phyloP scores from a whole-genome alignment of 64 coral and sea anemone genomes.

The Astreopora myriophthalma region DNA sequence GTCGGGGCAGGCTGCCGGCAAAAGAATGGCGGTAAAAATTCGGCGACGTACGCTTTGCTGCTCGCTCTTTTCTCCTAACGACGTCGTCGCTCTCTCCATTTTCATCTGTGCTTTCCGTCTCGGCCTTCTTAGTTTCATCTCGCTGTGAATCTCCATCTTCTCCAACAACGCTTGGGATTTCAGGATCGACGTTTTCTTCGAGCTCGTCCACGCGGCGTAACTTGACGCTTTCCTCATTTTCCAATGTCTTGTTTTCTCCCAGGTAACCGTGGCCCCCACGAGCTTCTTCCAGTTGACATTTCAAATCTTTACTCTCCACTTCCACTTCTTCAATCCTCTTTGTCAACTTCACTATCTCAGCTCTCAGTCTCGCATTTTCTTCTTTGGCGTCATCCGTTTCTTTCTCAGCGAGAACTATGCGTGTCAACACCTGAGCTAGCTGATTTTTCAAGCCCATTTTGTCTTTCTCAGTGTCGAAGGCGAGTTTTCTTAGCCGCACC shows the following conservation, averaged over 20 bases:
- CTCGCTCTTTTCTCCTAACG: slow-evolving; percentile 26
- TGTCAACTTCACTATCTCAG: slow-evolving; percentile 36
- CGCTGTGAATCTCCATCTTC: neutral
- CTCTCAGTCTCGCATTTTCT: slow-evolving; percentile 58
- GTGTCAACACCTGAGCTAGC: neutral
- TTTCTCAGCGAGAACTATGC: neutral
- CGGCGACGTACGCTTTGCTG: slow-evolving; percentile 30
- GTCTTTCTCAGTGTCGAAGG: neutral
- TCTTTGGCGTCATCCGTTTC: neutral
- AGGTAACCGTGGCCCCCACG: neutral
- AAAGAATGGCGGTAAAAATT: slow-evolving; percentile 72
- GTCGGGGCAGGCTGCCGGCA: slow-evolving; percentile 46
- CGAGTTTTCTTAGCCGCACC: slow-evolving; percentile 5
- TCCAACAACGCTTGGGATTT: neutral
- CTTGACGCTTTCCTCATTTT: slow-evolving; percentile 3
- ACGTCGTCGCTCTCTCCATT: neutral
- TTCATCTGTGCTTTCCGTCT: neutral
- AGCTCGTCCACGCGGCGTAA: slow-evolving; percentile 2
- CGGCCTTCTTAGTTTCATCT: neutral
- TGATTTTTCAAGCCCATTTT: slow-evolving; percentile 25
- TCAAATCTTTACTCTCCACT: slow-evolving; percentile 27
- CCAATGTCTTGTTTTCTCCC: slow-evolving; percentile 3
- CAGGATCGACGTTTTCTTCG: slow-evolving; percentile 25
- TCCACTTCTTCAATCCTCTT: slow-evolving; percentile 56
- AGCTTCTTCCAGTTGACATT: slow-evolving; percentile 12